Evolutionary conservation across 1,140 invertebrate genomes (phyloP).

Genomic region (Brachionus koreanus): DNA sequence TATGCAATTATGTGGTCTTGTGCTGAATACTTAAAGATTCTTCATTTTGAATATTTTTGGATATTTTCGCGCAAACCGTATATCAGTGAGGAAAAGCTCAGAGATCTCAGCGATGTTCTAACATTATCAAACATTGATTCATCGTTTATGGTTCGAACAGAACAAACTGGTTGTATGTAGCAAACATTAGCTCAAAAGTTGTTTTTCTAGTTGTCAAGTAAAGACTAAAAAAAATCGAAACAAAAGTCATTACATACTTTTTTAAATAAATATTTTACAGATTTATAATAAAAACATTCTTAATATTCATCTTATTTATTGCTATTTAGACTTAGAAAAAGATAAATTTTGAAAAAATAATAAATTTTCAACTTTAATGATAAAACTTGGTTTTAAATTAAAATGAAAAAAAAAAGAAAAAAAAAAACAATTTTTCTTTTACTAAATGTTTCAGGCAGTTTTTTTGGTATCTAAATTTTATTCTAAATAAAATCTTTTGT

Average conservation of each 20-base stretch:
- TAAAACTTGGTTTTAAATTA: not conserved
- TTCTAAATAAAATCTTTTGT: not conserved
- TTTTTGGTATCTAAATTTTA: not conserved
- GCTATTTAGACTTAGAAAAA: not conserved
- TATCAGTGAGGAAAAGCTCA: slow-evolving; percentile 35
- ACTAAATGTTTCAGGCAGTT: not conserved
- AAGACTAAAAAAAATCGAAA: not conserved
- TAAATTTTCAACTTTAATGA: not conserved
- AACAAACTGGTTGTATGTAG: slow-evolving; percentile 42
- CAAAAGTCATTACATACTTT: not conserved
- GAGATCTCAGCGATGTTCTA: not conserved
- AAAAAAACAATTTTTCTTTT: not conserved
- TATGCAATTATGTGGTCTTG: slow-evolving; percentile 39
- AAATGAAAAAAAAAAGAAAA: not conserved
- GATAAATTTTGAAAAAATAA: not conserved
- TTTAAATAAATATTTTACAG: not conserved
- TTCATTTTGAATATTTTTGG: slow-evolving; percentile 44
- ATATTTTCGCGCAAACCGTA: slow-evolving; percentile 22
- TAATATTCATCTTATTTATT: not conserved
- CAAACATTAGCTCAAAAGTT: not conserved
- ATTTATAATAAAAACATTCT: not conserved
- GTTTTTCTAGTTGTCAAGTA: not conserved
- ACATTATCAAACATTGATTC: not conserved
- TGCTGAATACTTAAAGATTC: slow-evolving; percentile 32
- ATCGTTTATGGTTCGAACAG: slow-evolving; percentile 6